Percentiles rank a stretch among this genome's conserved stretches.
These are phyloP conservation scores for Ooceraea biroi DNA, from an alignment of 1,140 invertebrate genomes.

Conservation along the genomic window DNA sequence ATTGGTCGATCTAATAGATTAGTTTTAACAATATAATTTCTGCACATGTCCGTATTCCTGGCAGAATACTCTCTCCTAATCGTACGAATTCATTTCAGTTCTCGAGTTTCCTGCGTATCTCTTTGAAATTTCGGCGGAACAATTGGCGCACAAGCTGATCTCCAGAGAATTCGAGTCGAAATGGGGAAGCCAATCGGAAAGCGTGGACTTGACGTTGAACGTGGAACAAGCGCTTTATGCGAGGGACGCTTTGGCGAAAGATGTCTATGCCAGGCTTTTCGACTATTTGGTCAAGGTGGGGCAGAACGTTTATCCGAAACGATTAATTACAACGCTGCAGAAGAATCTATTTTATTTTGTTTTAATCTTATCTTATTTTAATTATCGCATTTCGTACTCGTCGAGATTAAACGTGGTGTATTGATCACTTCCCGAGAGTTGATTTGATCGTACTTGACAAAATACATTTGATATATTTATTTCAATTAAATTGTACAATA, in stretches of 20 bases:
- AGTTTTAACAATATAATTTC: conserved; percentile 15
- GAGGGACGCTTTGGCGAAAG: conserved; percentile 90
- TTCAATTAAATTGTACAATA: not conserved
- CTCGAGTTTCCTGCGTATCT: conserved; percentile 90
- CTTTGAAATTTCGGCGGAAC: conserved; percentile 88
- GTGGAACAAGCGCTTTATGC: conserved; percentile 90
- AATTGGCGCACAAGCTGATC: conserved; percentile 89
- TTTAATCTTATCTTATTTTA: no score
- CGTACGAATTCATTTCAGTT: conserved; percentile 83
- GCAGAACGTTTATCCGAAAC: conserved; percentile 38
- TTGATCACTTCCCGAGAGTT: not conserved
- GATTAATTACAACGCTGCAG: not conserved
- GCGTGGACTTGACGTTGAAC: conserved; percentile 90
- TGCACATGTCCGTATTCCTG: conserved; percentile 31
- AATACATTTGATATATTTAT: not conserved
- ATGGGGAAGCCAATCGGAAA: conserved; percentile 91
- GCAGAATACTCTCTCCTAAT: conserved; percentile 13
- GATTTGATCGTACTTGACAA: not conserved
- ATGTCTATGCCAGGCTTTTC: conserved; percentile 90
- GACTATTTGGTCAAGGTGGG: conserved; percentile 90
- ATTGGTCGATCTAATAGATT: not conserved
- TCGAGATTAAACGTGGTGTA: no score
- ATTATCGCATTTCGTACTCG: no score
- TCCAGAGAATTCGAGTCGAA: conserved; percentile 91
- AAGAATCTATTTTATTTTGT: not conserved